Base-by-base conservation (phyloP, 2,888 invertebrate species). In the Busseola fusca region DNA sequence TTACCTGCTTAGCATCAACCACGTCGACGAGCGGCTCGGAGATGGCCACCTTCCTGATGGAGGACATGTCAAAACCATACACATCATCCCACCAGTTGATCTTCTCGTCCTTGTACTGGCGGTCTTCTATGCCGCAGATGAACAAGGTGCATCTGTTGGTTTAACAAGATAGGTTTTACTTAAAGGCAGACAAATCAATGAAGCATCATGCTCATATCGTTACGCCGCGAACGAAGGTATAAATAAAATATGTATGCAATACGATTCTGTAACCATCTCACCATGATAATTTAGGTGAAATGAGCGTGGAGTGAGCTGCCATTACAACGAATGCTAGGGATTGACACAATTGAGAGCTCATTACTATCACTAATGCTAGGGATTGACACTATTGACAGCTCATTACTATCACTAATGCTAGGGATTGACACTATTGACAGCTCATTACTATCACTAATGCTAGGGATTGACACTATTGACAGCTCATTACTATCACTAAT, bases 21-120 rank as follows among this genome's bases (percentile, higher is more conserved):
- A 99, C 98, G 93, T 99, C 99, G 0, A 99, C 99, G 3, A 99
- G 96, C 0, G 99, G 99, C 94, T 99, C 99, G 52, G 98, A 98
- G 83, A 99, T 99, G 27, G 99, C 99, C 77, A 99, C 99, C 94
- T 99, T 98, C 68, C 99, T 97, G 91, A 99, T 99, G 86, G 98
- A 98, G 86, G 98, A 99, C 99, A 99, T 99, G 93, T 99, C 98
- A 91, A 99, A 99, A 64, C 99, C 99, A 89, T 99, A 99, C 3
- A 99, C 99, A 94, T 99, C 99, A 90, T 99, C 99, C 99, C 99
- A 99, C 99, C 99, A 99, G 95, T 99, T 99, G 86, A 99, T 99
- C 95, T 99, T 99, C 94, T 99, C 99, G 90, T 99, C 99, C 94
- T 99, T 99, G 96, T 99, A 99, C 95, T 99, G 99, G 30, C 99